Percentiles rank a stretch among this genome's conserved stretches.
phyloP scores from a whole-genome alignment of 2,113 vertebrate species.

The Pollimyrus isidori region DNA sequence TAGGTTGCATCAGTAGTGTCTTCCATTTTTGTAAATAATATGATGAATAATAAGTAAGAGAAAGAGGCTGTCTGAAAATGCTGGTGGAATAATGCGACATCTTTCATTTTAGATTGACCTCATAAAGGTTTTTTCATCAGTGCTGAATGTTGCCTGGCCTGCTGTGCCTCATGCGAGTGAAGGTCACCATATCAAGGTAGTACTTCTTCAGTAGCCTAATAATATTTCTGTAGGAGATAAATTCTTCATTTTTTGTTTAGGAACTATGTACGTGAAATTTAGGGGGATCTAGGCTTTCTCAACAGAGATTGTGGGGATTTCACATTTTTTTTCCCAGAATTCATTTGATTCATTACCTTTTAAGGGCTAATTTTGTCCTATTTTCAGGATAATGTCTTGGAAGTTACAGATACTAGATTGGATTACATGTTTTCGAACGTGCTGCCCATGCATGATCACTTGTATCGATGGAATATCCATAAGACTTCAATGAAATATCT shows the following conservation, averaged over 20 bases:
- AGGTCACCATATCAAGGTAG: slow-evolving; percentile 54
- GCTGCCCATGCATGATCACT: background rate
- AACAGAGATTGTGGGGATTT: background rate
- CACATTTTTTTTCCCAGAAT: background rate
- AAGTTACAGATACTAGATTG: background rate
- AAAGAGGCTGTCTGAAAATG: background rate
- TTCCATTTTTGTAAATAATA: background rate
- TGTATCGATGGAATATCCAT: background rate
- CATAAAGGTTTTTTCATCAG: slow-evolving; percentile 51
- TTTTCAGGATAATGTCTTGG: background rate
- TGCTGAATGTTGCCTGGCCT: slow-evolving; percentile 54
- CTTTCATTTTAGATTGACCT: slow-evolving; percentile 47
- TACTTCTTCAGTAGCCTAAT: background rate
- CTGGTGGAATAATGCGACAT: background rate
- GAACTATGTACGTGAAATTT: too few species aligned
- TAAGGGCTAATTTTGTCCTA: background rate
- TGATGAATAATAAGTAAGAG: background rate
- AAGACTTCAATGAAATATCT: background rate
- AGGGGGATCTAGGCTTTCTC: too few species aligned
- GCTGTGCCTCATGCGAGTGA: slow-evolving; percentile 42
- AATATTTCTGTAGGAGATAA: background rate
- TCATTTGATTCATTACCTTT: background rate
- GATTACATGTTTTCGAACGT: background rate
- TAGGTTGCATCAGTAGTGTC: slow-evolving; percentile 28
- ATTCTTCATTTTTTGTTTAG: background rate